phyloP scores from a whole-genome alignment of 2,888 invertebrate genomes.

The Dromius quadrimaculatus region DNA sequence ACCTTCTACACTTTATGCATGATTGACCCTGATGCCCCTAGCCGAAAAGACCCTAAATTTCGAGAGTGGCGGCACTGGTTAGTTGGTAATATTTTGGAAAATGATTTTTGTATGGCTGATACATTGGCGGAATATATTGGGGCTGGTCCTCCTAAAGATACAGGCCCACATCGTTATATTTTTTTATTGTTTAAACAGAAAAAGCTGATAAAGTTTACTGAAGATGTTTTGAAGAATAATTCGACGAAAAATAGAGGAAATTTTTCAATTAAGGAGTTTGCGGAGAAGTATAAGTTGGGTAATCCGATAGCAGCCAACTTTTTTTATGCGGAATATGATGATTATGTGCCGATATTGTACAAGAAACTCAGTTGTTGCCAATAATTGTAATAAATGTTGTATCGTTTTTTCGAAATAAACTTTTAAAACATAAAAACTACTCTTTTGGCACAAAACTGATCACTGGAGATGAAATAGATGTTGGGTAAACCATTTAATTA shows the following conservation, averaged over 20 bases:
- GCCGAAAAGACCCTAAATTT: conserved; percentile 73
- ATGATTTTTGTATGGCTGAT: conserved; percentile 72
- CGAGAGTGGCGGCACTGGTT: conserved; percentile 82
- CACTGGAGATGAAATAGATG: too few relatives aligned
- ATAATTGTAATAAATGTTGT: too few relatives aligned
- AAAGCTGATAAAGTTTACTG: not conserved
- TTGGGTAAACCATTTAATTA: too few relatives aligned
- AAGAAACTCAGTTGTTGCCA: conserved; percentile 12
- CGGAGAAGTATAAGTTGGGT: conserved; percentile 71
- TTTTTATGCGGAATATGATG: conserved; percentile 72
- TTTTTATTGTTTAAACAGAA: not conserved
- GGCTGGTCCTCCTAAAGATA: conserved; percentile 75
- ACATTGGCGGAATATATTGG: conserved; percentile 71
- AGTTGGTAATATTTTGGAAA: conserved; percentile 76
- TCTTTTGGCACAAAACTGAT: too few relatives aligned
- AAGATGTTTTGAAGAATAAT: not conserved
- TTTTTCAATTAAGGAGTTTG: conserved; percentile 66
- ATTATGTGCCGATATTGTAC: conserved; percentile 17
- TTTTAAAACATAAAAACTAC: too few relatives aligned
- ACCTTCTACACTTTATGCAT: conserved; percentile 73
- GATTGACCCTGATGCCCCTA: conserved; percentile 80
- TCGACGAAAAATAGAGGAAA: conserved; percentile 72
- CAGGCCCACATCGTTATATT: conserved; percentile 63
- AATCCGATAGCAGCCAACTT: conserved; percentile 74
- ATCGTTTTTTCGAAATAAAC: too few relatives aligned